Evolutionary conservation across 2,888 invertebrate species (phyloP), one percentile per base, ranked within the genome.

Genomic region (Linhomoeus sp.): DNA sequence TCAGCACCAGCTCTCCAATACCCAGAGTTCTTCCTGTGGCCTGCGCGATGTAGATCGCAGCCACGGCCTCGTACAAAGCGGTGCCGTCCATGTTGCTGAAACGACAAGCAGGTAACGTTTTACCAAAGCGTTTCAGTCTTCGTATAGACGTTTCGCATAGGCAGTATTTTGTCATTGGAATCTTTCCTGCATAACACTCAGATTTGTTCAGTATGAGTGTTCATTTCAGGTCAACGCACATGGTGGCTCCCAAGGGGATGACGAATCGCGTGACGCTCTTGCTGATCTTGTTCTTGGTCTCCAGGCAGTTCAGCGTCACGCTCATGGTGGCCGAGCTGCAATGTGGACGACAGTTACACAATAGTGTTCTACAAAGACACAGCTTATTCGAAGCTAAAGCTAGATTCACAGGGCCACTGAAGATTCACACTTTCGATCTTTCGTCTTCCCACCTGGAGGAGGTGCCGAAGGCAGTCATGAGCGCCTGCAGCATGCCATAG

Each of bases 291-390:
- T 83, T 73, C 19, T 48, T 48, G 17, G 82, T 80, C 66, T 83
- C 81, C 78, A 86, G 78, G 58, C 81, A 77, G 50, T 78, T 76
- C 70, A 85, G 80, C 41, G 85, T 84, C 48, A 86, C 77, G 26
- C 86, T 86, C 49, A 87, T 72, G 39, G 86, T 85, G 52, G 85
- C 86, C 52, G 84, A 82, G 61, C 81, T 81, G 68, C 12, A 68
- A 56, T 47, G 25, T 51, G 22, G n/a, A 48, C 26, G 7, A n/a
- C n/a, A n/a, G n/a, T n/a, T n/a, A n/a, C n/a, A n/a, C n/a, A n/a
- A n/a, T n/a, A n/a, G n/a, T n/a, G n/a, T n/a, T n/a, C n/a, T n/a
- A n/a, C n/a, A n/a, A n/a, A n/a, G n/a, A n/a, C n/a, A n/a, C n/a
- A n/a, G n/a, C n/a, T n/a, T n/a, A n/a, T n/a, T n/a, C n/a, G n/a